A percentile compares a stretch with the other conserved stretches of the same genome.
These are phyloP conservation scores for Scaeva pyrastri DNA, from an alignment of 2,888 invertebrate genomes.

Conservation along the genomic window DNA sequence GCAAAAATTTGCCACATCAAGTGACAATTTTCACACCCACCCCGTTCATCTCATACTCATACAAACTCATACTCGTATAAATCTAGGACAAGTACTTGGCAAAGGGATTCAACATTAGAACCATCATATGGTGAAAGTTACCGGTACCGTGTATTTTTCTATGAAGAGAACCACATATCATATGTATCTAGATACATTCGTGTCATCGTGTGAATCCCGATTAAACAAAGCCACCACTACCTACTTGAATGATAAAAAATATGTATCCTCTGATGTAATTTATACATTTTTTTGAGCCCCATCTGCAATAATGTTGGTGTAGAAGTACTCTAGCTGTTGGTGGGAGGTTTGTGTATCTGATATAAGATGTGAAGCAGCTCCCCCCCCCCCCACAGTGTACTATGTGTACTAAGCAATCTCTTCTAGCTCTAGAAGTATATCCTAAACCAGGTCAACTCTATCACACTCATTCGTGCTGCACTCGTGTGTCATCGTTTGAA, in stretches of 20 bases:
- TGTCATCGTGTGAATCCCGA: slow-evolving; percentile 30
- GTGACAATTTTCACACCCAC: slow-evolving; percentile 36
- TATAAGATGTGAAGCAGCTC: too few species aligned
- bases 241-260: slow-evolving; percentile 59
- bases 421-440: slow-evolving; percentile 19
- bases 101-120: slow-evolving; percentile 29
- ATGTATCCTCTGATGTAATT: slow-evolving; percentile 46
- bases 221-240: slow-evolving; percentile 39
- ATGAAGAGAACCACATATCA: not conserved
- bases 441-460: slow-evolving; percentile 71
- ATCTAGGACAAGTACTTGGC: slow-evolving; percentile 34
- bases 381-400: slow-evolving; percentile 9
- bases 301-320: slow-evolving; percentile 35
- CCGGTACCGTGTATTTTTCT: not conserved
- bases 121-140: not conserved
- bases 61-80: not conserved
- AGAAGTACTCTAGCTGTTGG: not conserved
- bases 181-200: too few species aligned
- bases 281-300: slow-evolving; percentile 38
- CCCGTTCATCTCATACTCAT: not conserved
- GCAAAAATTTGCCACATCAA: slow-evolving; percentile 37
- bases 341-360: not conserved
- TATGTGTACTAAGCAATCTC: not conserved
- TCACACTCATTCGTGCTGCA: slow-evolving; percentile 69
- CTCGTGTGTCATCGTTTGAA: slow-evolving; percentile 61